Conservation (phyloP, 2,888 invertebrate genomes). For the Sericinus montela region DNA sequence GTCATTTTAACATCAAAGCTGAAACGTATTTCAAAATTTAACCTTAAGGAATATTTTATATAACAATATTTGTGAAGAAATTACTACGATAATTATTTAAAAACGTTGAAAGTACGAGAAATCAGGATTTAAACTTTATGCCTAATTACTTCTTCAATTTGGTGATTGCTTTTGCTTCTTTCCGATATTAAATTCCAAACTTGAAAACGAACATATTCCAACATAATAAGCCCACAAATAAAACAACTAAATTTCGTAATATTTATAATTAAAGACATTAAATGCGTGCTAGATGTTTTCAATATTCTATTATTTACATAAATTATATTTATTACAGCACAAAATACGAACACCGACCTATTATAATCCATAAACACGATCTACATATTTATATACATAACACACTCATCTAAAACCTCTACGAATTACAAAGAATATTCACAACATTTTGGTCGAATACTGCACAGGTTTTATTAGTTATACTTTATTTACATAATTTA, state of each 20-base stretch:
- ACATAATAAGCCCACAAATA: neutral
- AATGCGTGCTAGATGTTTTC: constrained; percentile 2
- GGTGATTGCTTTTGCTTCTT: too few species aligned
- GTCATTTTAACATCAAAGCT: constrained; percentile 1
- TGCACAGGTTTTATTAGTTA: constrained; percentile 41
- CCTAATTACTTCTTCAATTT: too few species aligned
- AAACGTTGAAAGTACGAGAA: too few species aligned
- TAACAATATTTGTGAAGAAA: too few species aligned
- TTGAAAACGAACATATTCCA: too few species aligned
- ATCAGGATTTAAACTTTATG: too few species aligned
- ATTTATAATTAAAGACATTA: neutral
- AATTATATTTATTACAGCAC: constrained; percentile 21
- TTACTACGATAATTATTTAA: too few species aligned
- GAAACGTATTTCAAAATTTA: neutral
- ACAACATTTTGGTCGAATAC: constrained; percentile 67
- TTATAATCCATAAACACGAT: constrained; percentile 19
- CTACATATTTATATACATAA: constrained; percentile 13
- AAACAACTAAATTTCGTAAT: neutral
- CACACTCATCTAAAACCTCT: constrained; percentile 14
- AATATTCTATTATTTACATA: constrained; percentile 23
- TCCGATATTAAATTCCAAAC: too few species aligned
- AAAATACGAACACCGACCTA: constrained; percentile 37
- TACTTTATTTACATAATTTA: constrained; percentile 31
- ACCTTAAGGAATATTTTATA: neutral
- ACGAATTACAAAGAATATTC: constrained; percentile 38